Base-by-base conservation (phyloP, 2,888 invertebrate species). In the Trimorus sp. region DNA sequence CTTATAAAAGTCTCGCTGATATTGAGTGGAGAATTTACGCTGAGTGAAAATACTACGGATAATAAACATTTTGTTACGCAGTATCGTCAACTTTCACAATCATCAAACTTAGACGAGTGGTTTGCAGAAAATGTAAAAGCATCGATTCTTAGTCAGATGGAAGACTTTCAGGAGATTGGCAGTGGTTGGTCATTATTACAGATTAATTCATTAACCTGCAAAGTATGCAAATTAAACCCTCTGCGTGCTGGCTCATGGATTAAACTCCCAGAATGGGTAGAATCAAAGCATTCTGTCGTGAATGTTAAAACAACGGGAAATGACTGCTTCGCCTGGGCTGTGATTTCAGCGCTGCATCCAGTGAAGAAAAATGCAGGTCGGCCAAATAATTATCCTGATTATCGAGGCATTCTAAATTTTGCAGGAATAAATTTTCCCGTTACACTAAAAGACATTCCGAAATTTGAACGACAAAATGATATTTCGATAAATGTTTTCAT, bases 401-500 rank as follows among this genome's bases (percentile, higher is more conserved):
- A 69, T 51, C 4, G 11, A 4, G 26, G 36, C 6, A n/a, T 58
- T n/a, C 65, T 26, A 14, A 76, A 74, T 59, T 76, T 83, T 12
- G 11, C 38, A 1, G 74, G 76, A 11, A 74, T 81, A 4, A 14
- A 68, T 11, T 76, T 73, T 37, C 80, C 80, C 0, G 49, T 78
- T 0, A 7, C 14, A 49, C 49, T 60, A 0, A 77, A 66, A 56
- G 36, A 65, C 9, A 60, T 81, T 9, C 36, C 56, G 0, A 83
- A 75, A 56, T 83, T 83, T 60, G 59, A 83, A 42, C 62, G 49
- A 9, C 69, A 60, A 40, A 79, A 77, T 42, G 36, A 77, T 6
- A 48, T 79, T 9, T 83, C 73, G 0, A 38, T 83, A 0, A 73
- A 79, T 15, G 68, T 76, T 0, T 73, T 69, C 11, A n/a, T 74